These are phyloP conservation scores for Drosophila recens DNA, from an alignment of 2,888 invertebrate species.

Conservation along the genomic window DNA sequence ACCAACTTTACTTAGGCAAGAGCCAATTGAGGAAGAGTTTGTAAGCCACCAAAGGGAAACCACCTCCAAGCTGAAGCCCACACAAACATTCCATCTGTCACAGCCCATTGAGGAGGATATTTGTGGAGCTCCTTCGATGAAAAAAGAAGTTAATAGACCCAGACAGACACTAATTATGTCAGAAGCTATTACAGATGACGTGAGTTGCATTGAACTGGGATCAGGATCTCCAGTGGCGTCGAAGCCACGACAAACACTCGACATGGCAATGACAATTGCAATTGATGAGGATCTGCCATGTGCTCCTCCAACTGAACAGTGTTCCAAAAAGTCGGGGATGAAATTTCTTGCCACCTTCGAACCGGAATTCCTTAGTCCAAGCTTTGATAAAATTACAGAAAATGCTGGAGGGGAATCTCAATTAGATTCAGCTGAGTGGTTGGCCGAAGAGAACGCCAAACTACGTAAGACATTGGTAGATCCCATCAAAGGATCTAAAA, in stretches of 20 bases:
- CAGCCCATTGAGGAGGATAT: slow-evolving; percentile 21
- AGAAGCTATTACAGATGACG: slow-evolving; percentile 15
- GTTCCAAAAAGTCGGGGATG: neutral
- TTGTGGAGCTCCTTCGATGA: neutral
- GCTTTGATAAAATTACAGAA: neutral
- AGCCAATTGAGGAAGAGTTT: slow-evolving; percentile 26
- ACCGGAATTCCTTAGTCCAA: slow-evolving; percentile 2
- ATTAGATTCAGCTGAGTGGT: slow-evolving; percentile 24
- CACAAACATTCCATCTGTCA: slow-evolving; percentile 14
- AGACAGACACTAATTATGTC: slow-evolving; percentile 2
- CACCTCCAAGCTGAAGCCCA: neutral
- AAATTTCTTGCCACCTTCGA: slow-evolving; percentile 17
- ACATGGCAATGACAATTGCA: neutral
- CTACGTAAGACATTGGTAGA: neutral
- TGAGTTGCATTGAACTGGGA: neutral
- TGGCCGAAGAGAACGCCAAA: slow-evolving; percentile 14
- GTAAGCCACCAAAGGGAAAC: neutral
- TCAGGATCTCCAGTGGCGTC: neutral
- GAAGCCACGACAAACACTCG: slow-evolving; percentile 2
- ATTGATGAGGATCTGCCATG: slow-evolving; percentile 20
- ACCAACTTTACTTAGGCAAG: slow-evolving; percentile 19
- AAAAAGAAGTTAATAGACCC: neutral
- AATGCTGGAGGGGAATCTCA: neutral
- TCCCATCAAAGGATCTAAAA: slow-evolving; percentile 3
- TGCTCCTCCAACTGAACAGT: neutral